Evolutionary conservation across 2,888 invertebrate genomes (phyloP), one percentile per base, ranked within the genome.

Genomic region (Panzeria rudis): DNA sequence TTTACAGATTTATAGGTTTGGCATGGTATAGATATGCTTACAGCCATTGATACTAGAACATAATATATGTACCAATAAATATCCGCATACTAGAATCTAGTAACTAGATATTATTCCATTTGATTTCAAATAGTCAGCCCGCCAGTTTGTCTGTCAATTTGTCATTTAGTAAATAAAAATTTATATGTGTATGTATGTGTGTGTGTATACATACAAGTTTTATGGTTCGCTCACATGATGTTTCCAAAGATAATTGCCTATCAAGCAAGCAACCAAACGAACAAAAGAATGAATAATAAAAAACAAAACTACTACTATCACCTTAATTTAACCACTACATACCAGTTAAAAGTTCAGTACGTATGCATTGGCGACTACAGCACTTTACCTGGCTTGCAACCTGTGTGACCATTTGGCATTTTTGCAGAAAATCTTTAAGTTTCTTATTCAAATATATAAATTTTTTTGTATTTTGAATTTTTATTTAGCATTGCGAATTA

Each of bases 201-300:
- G n/a, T 11, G 38, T 29, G 29, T 50, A 71, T 73, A 41, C 1
- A 13, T 41, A 41, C 1, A 56, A 78, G 64, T 81, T 86, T 86
- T 84, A 83, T 80, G 66, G 77, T 72, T 82, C 68, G 61, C 86
- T 87, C 87, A 87, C 87, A 87, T 87, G 87, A 87, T 86, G 76
- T 86, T 85, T 82, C 84, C 84, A 86, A 80, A 75, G 86, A 78
- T 84, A 87, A 84, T 77, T 84, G 78, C 78, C 75, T 68, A 76
- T 68, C 64, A 29, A 44, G 17, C 1, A 84, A 75, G 54, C 59
- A 68, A 68, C 54, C 20, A 75, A 69, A 61, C 59, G 56, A 75
- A 59, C 54, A 29, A 73, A 50, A n/a, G 15, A 47, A 20, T 11
- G 47, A 54, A 59, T 35, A 62, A 78, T 38, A 72, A 61, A 61